A percentile compares a stretch with the other conserved stretches of the same genome.
Evolutionary conservation across 2,888 invertebrate genomes (phyloP).

Genomic region (Limenitis camilla): DNA sequence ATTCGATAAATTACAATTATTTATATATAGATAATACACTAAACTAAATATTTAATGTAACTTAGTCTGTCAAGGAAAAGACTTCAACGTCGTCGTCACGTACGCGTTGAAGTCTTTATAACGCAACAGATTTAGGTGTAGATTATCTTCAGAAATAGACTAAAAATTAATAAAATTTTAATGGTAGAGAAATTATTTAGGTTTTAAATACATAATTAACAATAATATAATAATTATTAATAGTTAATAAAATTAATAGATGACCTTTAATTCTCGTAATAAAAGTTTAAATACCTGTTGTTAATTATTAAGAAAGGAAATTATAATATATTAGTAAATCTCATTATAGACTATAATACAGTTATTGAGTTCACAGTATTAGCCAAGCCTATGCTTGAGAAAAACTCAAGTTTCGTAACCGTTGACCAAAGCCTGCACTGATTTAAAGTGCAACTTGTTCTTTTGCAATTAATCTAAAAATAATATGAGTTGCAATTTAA

Average conservation of each 20-base stretch:
- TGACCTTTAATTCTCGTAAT: too few relatives aligned
- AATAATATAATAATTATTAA: too few relatives aligned
- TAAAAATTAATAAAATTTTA: too few relatives aligned
- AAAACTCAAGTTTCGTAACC: neutral
- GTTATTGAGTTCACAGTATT: neutral
- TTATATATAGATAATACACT: too few relatives aligned
- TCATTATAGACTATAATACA: too few relatives aligned
- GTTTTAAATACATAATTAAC: too few relatives aligned
- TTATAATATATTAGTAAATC: too few relatives aligned
- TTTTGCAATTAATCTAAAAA: conserved; percentile 5
- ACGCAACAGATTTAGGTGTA: conserved; percentile 26
- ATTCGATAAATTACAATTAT: too few relatives aligned
- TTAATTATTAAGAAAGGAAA: too few relatives aligned
- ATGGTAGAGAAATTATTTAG: too few relatives aligned
- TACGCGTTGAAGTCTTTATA: conserved; percentile 64
- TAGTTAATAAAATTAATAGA: too few relatives aligned
- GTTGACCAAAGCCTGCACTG: conserved; percentile 1
- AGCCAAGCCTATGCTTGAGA: neutral
- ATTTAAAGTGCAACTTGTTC: conserved; percentile 1
- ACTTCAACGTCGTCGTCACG: conserved; percentile 23
- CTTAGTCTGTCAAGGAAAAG: conserved; percentile 19
- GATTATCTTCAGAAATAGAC: neutral
- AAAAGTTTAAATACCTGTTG: too few relatives aligned
- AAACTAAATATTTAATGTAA: neutral
- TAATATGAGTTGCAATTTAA: neutral